Conservation (phyloP, 2,888 invertebrate genomes). For the Rhogogaster chlorosoma region DNA sequence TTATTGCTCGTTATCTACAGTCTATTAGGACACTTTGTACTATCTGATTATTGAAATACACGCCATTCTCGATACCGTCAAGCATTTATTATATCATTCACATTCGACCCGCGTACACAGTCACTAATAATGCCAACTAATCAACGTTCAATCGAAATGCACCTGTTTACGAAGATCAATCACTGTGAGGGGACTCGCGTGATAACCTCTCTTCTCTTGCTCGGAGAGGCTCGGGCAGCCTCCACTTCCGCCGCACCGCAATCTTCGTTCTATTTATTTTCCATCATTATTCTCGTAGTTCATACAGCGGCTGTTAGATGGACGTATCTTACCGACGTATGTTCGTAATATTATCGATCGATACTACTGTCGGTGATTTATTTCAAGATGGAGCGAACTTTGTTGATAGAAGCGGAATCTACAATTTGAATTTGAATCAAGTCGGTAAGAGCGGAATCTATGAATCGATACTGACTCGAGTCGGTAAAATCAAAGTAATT, state of each 20-base stretch:
- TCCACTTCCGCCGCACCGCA: constrained; percentile 33
- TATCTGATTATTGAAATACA: constrained; percentile 16
- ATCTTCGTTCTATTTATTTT: constrained; percentile 23
- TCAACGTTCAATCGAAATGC: constrained; percentile 63
- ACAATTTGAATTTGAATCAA: background rate
- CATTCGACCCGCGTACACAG: constrained; percentile 29
- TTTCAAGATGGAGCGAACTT: background rate
- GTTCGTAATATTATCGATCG: background rate
- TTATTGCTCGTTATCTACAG: background rate
- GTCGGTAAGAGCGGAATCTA: background rate
- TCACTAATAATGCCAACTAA: constrained; percentile 59
- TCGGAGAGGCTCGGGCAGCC: constrained; percentile 29
- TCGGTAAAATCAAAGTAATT: background rate
- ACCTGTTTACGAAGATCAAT: constrained; percentile 66
- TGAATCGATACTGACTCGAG: background rate
- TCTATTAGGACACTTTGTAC: constrained; percentile 5
- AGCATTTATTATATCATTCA: background rate
- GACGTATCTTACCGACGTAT: background rate
- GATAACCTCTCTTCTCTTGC: constrained; percentile 46
- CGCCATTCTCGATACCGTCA: background rate
- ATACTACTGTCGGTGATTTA: background rate
- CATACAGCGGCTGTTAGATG: background rate
- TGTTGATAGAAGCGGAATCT: background rate
- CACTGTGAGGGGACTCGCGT: constrained; percentile 56
- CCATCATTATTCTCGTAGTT: background rate